Base-by-base conservation (phyloP, 1,140 invertebrate genomes). In the Semibalanus balanoides region DNA sequence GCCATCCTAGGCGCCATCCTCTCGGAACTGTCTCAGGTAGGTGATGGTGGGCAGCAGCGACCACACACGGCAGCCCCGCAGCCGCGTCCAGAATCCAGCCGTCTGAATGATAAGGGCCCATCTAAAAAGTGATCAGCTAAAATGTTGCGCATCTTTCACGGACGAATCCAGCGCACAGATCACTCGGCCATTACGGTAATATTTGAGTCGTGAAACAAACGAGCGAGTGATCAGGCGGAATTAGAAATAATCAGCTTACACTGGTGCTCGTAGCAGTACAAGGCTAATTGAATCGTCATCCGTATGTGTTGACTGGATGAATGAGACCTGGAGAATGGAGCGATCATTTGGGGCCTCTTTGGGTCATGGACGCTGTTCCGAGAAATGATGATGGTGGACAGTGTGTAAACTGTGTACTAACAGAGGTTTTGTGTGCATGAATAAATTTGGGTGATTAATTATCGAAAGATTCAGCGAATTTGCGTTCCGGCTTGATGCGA, bases 201-300 rank as follows among this genome's bases (percentile, higher is more conserved):
- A 64, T 64, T 64, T 64, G 22, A 64, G 51, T 64, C 51, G 51
- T 64, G 51, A 64, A 64, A 64, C 51, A 64, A 64, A 64, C 51
- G 51, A 64, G 51, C 51, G 22, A 64, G 51, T 64, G 51, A 64
- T 64, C 51, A 64, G 22, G 22, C 51, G 51, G 22, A 64, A 64
- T 64, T 64, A 64, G 51, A 64, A 64, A 64, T 64, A 64, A 64
- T 64, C 51, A 64, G 51, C 51, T 64, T 64, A 64, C 51, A 64
- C 51, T 11, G 22, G 11, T 25, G 51, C 51, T 64, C 51, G 51
- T 64, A 64, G 22, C 51, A 64, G 14, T 64, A 64, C 51, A 64
- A 64, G 51, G 11, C 9, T 64, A 64, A 64, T 64, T 64, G 51
- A 64, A 64, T 64, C 51, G 51, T 64, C 51, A 64, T 64, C 51